Evolutionary conservation across 2,113 vertebrate species (phyloP), one percentile per base, ranked within the genome.

Genomic region (Oxyura jamaicensis): DNA sequence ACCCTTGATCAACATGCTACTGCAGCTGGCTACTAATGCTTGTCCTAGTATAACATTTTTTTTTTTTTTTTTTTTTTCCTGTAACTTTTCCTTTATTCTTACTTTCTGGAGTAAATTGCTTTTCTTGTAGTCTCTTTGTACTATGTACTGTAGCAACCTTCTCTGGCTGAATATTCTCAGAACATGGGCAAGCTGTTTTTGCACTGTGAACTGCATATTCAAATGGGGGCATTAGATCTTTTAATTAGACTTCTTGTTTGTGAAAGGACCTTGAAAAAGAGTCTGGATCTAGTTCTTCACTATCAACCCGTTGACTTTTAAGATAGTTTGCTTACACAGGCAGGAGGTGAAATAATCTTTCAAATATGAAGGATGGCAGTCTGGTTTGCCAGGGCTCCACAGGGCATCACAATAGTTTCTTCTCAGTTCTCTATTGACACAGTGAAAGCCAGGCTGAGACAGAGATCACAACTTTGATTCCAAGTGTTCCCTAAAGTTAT

Each of bases 281-380:
- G 52, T 21, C 33, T 91, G 60, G 15, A 93, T 82, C 44, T 83
- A 93, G 48, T 72, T 91, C 86, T 86, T 93, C 62, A 72, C 29
- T 13, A 39, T 86, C 48, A 88, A 48, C 88, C 33, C 62, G 69
- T 5, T 0, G 0, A 68, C 42, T 90, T 91, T 83, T 63, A 77
- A 95, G 58, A 56, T 29, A 48, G 60, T 41, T 88, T 95, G 46
- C 52, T 63, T 81, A 31, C 8, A 50, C 13, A 83, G 66, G n/a
- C 74, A 83, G 62, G 26, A 94, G 65, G 66, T 84, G 48, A 91
- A 93, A 94, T 78, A 78, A 86, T 90, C 60, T 81, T 91, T 90
- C 25, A 90, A 65, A 90, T 76, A 82, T 18, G 48, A 91, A 90
- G 20, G 41, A 36, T 59, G 85, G 39, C 12, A 28, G 53, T 86